Evolutionary conservation across 1,140 invertebrate species (phyloP), one percentile per base, ranked within the genome.

Genomic region (Scaptomyza pallida): DNA sequence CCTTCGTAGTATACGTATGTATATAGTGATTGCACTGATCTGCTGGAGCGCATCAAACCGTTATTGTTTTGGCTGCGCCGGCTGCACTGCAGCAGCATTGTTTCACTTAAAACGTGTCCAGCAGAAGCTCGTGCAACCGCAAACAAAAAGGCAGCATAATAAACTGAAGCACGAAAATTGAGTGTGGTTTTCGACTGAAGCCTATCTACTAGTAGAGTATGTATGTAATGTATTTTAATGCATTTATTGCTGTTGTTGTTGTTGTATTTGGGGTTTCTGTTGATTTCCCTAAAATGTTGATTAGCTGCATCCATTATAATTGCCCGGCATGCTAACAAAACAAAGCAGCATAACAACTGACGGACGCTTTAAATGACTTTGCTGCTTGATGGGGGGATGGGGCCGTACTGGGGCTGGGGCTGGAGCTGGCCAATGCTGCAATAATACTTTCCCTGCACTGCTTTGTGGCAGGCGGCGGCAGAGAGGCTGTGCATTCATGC

Each of bases 201-300:
- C n/a, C n/a, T n/a, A n/a, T n/a, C n/a, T n/a, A n/a, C n/a, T n/a
- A n/a, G n/a, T n/a, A n/a, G n/a, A n/a, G n/a, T n/a, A 37, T 37
- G 3, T 37, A 37, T 37, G 33, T 12, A n/a, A n/a, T n/a, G n/a
- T n/a, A n/a, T n/a, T 37, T 12, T 37, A 37, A 37, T 37, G 33
- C 65, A 43, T 23, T 60, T 74, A 69, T 83, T 79, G 56, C 64
- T 69, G 57, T 56, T 62, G 56, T 45, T 75, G 23, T 51, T 35
- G 48, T 41, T 45, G 33, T 37, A 12, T 35, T 33, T 50, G 67
- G 26, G 67, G 26, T 72, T 72, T 67, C 23, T 57, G 52, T 85
- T 86, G 81, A 85, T 85, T 85, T 83, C 75, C 82, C 81, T 80
- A 81, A 85, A 85, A 86, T 69, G 78, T 85, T 85, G 81, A 85